Evolutionary conservation across 2,113 vertebrate genomes (phyloP), one percentile per base, ranked within the genome.

Genomic region (Percopsis transmontana): DNA sequence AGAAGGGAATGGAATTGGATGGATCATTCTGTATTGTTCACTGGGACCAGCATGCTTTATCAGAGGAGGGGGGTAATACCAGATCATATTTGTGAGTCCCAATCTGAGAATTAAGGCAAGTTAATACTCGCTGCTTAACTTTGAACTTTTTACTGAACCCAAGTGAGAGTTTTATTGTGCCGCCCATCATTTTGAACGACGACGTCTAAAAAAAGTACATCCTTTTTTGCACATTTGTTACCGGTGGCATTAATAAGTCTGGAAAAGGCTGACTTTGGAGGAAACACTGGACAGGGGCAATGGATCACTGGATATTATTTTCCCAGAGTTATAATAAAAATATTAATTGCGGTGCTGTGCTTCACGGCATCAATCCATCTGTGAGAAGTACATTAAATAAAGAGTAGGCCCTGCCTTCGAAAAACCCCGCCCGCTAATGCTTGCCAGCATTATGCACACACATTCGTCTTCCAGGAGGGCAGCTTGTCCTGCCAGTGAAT

Each of bases 381-480:
- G 13, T 23, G 1, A 50, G 65, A 61, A 83, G 74, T 84, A 23
- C 66, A 87, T 87, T 86, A 86, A 88, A 89, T 67, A 83, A 82
- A 63, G 70, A 82, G 67, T 62, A 50, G 70, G 69, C 72, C 42
- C 72, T 72, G 72, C 63, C 76, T 73, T 16, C 10, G 47, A 72
- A 81, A 60, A 81, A 53, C 69, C 52, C 68, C 20, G 2, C 71
- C 64, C 45, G 15, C 53, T 77, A 78, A 73, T 70, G 83, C 72
- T 78, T 44, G 38, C 41, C 24, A 41, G 83, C 65, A 74, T 78
- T 77, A 79, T 77, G 74, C 75, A 81, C 78, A 72, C 62, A 68
- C 78, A 87, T 88, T 85, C 79, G 79, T 89, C 85, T 87, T 84
- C 24, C 11, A 70, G 20, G 74, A 76, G 55, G 68, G 72, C 75